These are phyloP conservation scores for Didymodactylos carnosus DNA, from an alignment of 2,888 invertebrate genomes.

Conservation along the genomic window DNA sequence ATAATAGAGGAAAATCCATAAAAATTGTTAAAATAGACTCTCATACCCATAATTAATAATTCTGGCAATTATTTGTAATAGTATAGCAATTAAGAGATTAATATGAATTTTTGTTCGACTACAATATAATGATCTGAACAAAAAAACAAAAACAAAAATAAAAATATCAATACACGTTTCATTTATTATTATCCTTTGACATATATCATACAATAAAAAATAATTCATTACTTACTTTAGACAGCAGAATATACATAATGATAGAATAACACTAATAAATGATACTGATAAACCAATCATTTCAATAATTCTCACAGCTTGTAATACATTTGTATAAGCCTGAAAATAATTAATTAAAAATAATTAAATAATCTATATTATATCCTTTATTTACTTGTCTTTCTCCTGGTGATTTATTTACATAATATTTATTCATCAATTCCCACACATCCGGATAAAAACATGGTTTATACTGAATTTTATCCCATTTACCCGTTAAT, in stretches of 20 bases:
- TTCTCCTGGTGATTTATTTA: background rate
- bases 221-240: slow-evolving; percentile 47
- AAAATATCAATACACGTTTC: slow-evolving; percentile 49
- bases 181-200: slow-evolving; percentile 30
- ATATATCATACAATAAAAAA: background rate
- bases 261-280: slow-evolving; percentile 50
- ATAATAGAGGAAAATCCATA: background rate
- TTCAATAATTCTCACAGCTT: slow-evolving; percentile 51
- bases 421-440: background rate
- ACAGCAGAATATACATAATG: slow-evolving; percentile 57
- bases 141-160: slow-evolving; percentile 14
- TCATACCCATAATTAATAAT: slow-evolving; percentile 13
- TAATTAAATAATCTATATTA: background rate
- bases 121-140: slow-evolving; percentile 51
- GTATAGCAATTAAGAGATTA: slow-evolving; percentile 61
- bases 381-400: background rate
- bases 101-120: slow-evolving; percentile 65
- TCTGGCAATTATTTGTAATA: slow-evolving; percentile 37
- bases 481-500: background rate
- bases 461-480: background rate
- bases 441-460: background rate
- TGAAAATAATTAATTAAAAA: background rate
- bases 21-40: background rate
- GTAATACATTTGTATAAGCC: slow-evolving; percentile 16
- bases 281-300: slow-evolving; percentile 57